phyloP scores from a whole-genome alignment of 1,140 invertebrate genomes.

The Aphelenchoides fujianensis region DNA sequence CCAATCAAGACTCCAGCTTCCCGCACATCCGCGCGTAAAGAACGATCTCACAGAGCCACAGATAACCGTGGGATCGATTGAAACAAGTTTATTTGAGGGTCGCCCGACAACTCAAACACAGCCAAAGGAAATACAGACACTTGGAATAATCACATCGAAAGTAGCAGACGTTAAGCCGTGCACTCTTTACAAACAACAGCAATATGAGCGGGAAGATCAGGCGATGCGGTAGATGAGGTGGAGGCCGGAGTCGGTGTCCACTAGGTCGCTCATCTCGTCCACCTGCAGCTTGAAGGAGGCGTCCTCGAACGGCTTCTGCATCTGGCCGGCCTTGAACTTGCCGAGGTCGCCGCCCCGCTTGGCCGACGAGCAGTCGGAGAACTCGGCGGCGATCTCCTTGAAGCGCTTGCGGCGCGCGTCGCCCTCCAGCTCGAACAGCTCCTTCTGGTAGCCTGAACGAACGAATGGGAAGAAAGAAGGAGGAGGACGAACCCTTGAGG shows the following conservation, averaged over 20 bases:
- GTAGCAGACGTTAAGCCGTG: background rate
- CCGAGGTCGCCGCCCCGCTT: slow-evolving; percentile 90
- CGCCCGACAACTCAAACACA: no score
- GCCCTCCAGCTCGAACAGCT: slow-evolving; percentile 75
- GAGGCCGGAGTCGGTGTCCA: slow-evolving; percentile 89
- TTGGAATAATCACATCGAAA: no score
- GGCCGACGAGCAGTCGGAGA: slow-evolving; percentile 93
- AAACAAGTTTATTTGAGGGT: no score
- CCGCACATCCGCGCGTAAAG: no score
- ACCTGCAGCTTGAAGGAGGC: slow-evolving; percentile 87
- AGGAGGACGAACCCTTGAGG: slow-evolving; percentile 67
- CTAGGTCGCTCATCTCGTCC: slow-evolving; percentile 84
- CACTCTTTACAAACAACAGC: slow-evolving; percentile 12
- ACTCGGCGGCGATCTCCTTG: slow-evolving; percentile 80
- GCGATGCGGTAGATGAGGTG: slow-evolving; percentile 81
- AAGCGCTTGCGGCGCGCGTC: slow-evolving; percentile 68
- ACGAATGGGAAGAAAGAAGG: background rate
- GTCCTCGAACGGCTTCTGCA: slow-evolving; percentile 96
- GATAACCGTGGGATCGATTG: no score
- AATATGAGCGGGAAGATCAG: slow-evolving; percentile 20
- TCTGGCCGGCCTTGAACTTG: slow-evolving; percentile 82
- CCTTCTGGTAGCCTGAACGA: slow-evolving; percentile 66
- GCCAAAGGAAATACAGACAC: no score
- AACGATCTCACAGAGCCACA: no score
- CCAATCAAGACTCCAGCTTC: no score